phyloP scores from a whole-genome alignment of 2,888 invertebrate species.

The Erebia palarica region DNA sequence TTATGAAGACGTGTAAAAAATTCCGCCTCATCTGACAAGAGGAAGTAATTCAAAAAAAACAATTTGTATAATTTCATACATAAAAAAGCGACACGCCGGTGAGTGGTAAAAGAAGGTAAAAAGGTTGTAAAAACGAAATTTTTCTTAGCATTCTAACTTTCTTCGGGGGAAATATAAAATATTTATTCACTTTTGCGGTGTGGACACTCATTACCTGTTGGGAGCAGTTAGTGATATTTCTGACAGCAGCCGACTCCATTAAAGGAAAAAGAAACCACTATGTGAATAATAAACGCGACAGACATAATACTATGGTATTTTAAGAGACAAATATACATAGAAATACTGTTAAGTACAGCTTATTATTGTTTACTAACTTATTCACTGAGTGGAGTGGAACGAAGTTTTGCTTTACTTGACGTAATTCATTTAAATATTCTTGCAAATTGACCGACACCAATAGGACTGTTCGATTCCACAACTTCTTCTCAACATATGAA shows the following conservation, averaged over 20 bases:
- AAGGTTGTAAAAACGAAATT: constrained; percentile 19
- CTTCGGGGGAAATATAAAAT: constrained; percentile 41
- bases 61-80: constrained; percentile 3
- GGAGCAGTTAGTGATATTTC: constrained; percentile 54
- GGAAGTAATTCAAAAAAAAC: neutral
- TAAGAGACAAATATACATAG: constrained; percentile 5
- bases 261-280: constrained; percentile 52
- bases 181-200: constrained; percentile 43
- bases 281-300: constrained; percentile 62
- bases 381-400: too few relatives aligned
- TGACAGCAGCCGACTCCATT: constrained; percentile 56
- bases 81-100: neutral
- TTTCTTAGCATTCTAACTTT: constrained; percentile 11
- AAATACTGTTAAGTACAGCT: neutral
- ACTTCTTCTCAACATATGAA: too few relatives aligned
- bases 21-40: neutral
- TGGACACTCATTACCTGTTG: constrained; percentile 46
- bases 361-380: too few relatives aligned
- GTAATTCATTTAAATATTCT: too few relatives aligned
- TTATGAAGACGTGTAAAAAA: neutral
- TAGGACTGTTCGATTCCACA: too few relatives aligned
- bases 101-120: constrained; percentile 10
- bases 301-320: constrained; percentile 20
- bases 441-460: too few relatives aligned
- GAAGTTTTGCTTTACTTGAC: too few relatives aligned